Evolutionary conservation across 2,797 vertebrate genomes (phyloP), one percentile per base, ranked within the genome.

Genomic region (Sebastiscus tertius): DNA sequence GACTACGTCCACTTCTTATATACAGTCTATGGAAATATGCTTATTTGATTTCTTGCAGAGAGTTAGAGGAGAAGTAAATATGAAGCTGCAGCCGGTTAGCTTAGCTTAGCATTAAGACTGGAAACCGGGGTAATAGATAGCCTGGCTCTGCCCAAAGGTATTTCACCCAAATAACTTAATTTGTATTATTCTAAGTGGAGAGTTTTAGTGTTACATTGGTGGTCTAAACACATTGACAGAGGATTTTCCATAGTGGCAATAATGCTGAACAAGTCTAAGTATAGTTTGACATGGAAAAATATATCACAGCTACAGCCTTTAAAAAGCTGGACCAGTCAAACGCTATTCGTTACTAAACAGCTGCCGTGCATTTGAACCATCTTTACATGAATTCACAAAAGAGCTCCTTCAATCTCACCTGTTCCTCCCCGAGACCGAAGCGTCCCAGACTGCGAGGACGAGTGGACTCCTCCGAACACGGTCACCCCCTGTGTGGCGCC

Each of bases 381-480:
- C 29, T n/a, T n/a, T 18, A 61, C 5, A 20, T 1, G 9, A 46
- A 14, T 14, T 13, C 11, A 72, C 1, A 77, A 13, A 70, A 58
- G 49, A 54, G 5, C 26, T 18, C 58, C 31, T 67, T 39, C 14
- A 24, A 5, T 24, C 85, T 93, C 90, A 99, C 98, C 98, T 90
- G 98, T 99, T 84, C 98, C 98, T 79, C 98, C 98, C 72, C 98
- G 97, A 16, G 98, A 98, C 6, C 98, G 96, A 42, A 99, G 95
- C 0, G 98, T 99, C 82, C 98, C 98, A 3, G 98, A 98, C 91
- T 99, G 98, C 75, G 98, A 98, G 59, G 98, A 99, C 7, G 98
- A 97, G 93, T 99, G 98, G 78, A 99, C 98, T 13, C 98, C 98
- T 70, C 98, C 98, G 58, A 99, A 99, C 93, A 99, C 98, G 0